phyloP scores from a whole-genome alignment of 2,888 invertebrate species.

The Apoderus coryli region DNA sequence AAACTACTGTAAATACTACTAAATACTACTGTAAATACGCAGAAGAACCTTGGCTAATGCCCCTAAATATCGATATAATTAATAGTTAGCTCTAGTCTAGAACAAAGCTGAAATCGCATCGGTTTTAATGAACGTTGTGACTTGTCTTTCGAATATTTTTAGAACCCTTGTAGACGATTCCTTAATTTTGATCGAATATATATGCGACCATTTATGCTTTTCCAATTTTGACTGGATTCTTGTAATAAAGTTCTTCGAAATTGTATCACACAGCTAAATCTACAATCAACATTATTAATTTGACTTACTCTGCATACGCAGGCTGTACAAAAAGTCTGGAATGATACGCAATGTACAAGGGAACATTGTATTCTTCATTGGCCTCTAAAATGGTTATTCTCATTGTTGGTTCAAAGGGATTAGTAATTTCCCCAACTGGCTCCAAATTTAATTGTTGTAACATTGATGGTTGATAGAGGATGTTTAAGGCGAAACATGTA shows the following conservation, averaged over 20 bases:
- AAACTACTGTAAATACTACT: too few species aligned
- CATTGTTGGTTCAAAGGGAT: conserved; percentile 63
- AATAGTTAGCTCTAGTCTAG: too few species aligned
- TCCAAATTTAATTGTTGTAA: conserved; percentile 49
- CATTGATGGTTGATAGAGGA: conserved; percentile 59
- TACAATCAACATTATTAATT: conserved; percentile 1
- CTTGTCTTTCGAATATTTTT: too few species aligned
- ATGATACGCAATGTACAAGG: conserved; percentile 67
- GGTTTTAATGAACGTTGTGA: too few species aligned
- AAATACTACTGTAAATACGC: too few species aligned
- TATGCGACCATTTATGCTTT: neutral
- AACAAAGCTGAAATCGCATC: too few species aligned
- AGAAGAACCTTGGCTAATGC: too few species aligned
- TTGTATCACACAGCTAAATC: too few species aligned
- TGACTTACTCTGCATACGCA: conserved; percentile 55
- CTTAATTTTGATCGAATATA: too few species aligned
- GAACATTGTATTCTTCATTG: conserved; percentile 59
- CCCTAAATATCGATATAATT: too few species aligned
- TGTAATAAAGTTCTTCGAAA: conserved; percentile 3
- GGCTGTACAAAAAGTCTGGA: conserved; percentile 63
- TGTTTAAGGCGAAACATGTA: conserved; percentile 58
- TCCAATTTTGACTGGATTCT: neutral
- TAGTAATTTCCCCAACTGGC: conserved; percentile 49
- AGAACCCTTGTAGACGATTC: too few species aligned
- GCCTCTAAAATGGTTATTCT: conserved; percentile 58